These are phyloP conservation scores for Leptinotarsa juncta DNA, from an alignment of 2,888 invertebrate genomes.

Conservation along the genomic window DNA sequence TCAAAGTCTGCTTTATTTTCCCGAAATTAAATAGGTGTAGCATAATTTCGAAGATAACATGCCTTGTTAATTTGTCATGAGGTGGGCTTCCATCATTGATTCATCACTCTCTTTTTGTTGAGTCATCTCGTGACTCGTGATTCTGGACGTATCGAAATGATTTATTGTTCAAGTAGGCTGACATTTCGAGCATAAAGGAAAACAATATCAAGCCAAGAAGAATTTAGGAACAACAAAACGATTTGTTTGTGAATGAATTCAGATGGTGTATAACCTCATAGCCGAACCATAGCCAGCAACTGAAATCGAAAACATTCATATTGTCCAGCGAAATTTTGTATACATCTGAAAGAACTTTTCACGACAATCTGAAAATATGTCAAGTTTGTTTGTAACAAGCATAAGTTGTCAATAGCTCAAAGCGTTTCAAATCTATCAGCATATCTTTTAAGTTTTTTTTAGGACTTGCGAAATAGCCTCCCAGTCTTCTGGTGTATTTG, in stretches of 20 bases:
- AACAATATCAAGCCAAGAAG: background rate
- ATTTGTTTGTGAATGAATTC: background rate
- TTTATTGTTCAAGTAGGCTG: slow-evolving; percentile 25
- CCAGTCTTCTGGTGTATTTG: no score
- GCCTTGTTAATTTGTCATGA: slow-evolving; percentile 38
- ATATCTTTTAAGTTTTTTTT: no score
- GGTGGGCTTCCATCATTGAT: slow-evolving; percentile 34
- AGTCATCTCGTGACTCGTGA: slow-evolving; percentile 33
- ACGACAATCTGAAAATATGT: no score
- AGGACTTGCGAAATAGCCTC: no score
- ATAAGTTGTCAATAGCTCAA: no score
- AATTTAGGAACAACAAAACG: background rate
- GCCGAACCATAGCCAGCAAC: no score
- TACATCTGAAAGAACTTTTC: no score
- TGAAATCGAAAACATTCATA: no score
- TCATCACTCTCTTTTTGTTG: slow-evolving; percentile 34
- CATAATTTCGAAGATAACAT: slow-evolving; percentile 34
- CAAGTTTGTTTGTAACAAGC: no score
- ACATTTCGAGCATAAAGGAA: slow-evolving; percentile 10
- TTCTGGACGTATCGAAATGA: slow-evolving; percentile 25
- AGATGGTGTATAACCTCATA: background rate
- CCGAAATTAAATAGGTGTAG: slow-evolving; percentile 15
- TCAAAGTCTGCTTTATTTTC: slow-evolving; percentile 17
- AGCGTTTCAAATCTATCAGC: no score
- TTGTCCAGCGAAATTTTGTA: no score